These are phyloP conservation scores for Osmerus eperlanus DNA, from an alignment of 2,113 vertebrate genomes.

Conservation along the genomic window DNA sequence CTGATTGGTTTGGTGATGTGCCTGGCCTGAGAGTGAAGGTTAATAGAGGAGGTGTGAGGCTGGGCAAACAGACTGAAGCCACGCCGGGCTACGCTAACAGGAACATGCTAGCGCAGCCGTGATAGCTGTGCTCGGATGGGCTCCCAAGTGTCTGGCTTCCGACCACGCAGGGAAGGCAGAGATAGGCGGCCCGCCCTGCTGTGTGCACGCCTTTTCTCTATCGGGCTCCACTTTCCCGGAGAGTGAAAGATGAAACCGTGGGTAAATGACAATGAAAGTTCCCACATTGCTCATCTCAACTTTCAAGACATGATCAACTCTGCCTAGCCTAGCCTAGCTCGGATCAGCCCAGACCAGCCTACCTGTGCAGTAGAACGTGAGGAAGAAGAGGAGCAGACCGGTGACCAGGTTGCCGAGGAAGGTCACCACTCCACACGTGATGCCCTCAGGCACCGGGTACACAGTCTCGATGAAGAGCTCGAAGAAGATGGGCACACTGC, in stretches of 20 bases:
- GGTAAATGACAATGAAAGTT: constrained; percentile 29
- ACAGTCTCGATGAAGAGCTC: constrained; percentile 97
- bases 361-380: constrained; percentile 95
- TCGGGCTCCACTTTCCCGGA: constrained; percentile 23
- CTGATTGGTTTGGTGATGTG: constrained; percentile 38
- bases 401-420: constrained; percentile 93
- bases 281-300: background rate
- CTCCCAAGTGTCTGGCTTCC: background rate
- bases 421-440: constrained; percentile 95
- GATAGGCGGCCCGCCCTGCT: background rate
- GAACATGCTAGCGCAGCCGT: background rate
- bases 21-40: constrained; percentile 17
- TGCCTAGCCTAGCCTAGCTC: constrained; percentile 41
- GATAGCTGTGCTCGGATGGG: background rate
- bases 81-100: background rate
- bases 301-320: background rate
- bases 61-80: constrained; percentile 8
- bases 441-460: constrained; percentile 97
- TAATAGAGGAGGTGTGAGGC: constrained; percentile 27
- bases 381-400: constrained; percentile 89
- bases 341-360: background rate
- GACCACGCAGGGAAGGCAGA: background rate
- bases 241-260: constrained; percentile 21
- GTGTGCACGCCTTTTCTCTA: constrained; percentile 1
- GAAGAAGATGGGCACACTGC: constrained; percentile 95